Percentiles rank a stretch among this genome's conserved stretches.
These are phyloP conservation scores for Burhinus oedicnemus DNA, from an alignment of 2,113 vertebrate species.

Conservation along the genomic window DNA sequence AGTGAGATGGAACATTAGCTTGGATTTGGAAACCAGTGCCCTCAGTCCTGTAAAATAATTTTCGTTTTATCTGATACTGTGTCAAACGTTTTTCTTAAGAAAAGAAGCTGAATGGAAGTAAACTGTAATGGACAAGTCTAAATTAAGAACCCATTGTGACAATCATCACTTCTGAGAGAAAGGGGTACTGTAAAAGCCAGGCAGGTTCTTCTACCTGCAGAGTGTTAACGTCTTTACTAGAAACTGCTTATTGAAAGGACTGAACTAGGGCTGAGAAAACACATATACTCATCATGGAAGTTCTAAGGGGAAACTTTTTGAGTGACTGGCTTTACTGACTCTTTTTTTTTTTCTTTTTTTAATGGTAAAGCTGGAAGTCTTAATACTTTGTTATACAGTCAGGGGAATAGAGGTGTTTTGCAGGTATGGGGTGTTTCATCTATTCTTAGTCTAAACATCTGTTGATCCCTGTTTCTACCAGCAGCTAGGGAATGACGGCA, in stretches of 20 bases:
- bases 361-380: not conserved
- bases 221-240: not conserved
- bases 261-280: not conserved
- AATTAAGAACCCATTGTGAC: not conserved
- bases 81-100: not conserved
- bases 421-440: not conserved
- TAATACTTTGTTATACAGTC: not conserved
- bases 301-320: not conserved
- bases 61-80: not conserved
- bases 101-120: not conserved
- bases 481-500: fast-evolving
- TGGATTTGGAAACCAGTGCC: not conserved
- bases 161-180: not conserved
- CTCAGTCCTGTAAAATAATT: not conserved
- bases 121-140: not conserved
- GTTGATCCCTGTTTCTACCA: not conserved
- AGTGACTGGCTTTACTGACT: not conserved
- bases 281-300: not conserved
- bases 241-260: not conserved
- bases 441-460: not conserved
- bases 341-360: not conserved
- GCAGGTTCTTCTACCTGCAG: not conserved
- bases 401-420: not conserved
- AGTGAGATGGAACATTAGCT: not conserved
- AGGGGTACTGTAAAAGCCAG: not conserved